phyloP scores from a whole-genome alignment of 2,888 invertebrate species.

The Atrina japonica region DNA sequence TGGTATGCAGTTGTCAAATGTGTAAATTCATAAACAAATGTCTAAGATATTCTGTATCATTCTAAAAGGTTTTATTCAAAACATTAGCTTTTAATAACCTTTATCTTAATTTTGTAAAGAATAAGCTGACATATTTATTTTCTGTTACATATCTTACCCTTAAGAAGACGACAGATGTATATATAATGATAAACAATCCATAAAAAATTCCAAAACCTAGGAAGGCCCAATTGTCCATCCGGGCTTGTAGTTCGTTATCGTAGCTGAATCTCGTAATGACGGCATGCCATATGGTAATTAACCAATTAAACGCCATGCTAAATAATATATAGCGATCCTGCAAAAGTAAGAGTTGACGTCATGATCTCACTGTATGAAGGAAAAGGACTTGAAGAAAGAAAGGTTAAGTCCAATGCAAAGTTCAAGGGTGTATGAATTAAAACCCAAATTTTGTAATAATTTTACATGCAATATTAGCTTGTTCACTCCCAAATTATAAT shows the following conservation, averaged over 20 bases:
- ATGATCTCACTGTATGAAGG: background rate
- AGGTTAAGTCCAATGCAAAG: too few species aligned
- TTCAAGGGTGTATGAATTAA: too few species aligned
- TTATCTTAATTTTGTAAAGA: too few species aligned
- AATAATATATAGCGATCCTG: conserved; percentile 58
- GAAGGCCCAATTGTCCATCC: conserved; percentile 57
- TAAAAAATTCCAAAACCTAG: conserved; percentile 49
- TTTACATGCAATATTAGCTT: too few species aligned
- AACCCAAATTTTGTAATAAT: too few species aligned
- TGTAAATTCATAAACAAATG: too few species aligned
- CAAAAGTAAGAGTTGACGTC: conserved; percentile 18
- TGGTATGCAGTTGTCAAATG: too few species aligned
- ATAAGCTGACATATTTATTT: too few species aligned
- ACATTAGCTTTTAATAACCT: too few species aligned
- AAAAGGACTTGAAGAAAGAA: background rate
- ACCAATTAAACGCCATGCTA: conserved; percentile 52
- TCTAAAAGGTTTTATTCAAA: too few species aligned
- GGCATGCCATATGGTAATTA: conserved; percentile 60
- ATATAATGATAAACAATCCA: conserved; percentile 51
- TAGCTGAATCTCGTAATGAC: conserved; percentile 52
- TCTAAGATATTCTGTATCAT: too few species aligned
- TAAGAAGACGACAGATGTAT: conserved; percentile 39
- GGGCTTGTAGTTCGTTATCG: conserved; percentile 39
- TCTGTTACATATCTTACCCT: conserved; percentile 55
- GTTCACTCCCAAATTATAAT: too few species aligned